These are phyloP conservation scores for Pseudolaguvia tuberculata DNA, from an alignment of 2,113 vertebrate genomes.

Conservation along the genomic window DNA sequence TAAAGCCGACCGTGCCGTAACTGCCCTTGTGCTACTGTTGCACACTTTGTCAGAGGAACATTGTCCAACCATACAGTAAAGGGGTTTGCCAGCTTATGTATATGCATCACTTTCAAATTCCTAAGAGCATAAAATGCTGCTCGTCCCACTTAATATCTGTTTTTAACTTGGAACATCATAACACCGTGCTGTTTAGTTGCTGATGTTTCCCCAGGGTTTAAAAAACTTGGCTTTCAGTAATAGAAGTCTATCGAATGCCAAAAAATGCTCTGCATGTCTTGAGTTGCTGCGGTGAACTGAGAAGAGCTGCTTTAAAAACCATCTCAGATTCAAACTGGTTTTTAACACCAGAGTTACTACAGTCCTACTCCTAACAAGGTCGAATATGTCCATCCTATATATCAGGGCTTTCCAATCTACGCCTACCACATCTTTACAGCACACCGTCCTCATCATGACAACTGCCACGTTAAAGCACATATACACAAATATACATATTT, in stretches of 20 bases:
- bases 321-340: too few relatives aligned
- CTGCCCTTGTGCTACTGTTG: neutral
- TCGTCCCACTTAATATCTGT: neutral
- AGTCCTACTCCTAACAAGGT: too few relatives aligned
- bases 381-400: too few relatives aligned
- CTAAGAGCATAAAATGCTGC: neutral
- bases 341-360: too few relatives aligned
- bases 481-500: too few relatives aligned
- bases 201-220: too few relatives aligned
- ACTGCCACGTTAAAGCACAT: too few relatives aligned
- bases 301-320: neutral
- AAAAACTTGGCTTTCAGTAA: neutral
- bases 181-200: neutral
- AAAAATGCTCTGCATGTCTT: neutral
- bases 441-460: too few relatives aligned
- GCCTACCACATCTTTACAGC: too few relatives aligned
- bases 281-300: neutral
- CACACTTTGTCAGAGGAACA: neutral
- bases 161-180: neutral
- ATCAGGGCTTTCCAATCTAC: too few relatives aligned
- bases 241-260: neutral
- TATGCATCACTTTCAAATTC: neutral
- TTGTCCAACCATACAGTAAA: neutral
- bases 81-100: neutral
- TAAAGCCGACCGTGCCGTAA: neutral